These are phyloP conservation scores for Triplophysa tibetana DNA, from an alignment of 2,113 vertebrate genomes.

Conservation along the genomic window DNA sequence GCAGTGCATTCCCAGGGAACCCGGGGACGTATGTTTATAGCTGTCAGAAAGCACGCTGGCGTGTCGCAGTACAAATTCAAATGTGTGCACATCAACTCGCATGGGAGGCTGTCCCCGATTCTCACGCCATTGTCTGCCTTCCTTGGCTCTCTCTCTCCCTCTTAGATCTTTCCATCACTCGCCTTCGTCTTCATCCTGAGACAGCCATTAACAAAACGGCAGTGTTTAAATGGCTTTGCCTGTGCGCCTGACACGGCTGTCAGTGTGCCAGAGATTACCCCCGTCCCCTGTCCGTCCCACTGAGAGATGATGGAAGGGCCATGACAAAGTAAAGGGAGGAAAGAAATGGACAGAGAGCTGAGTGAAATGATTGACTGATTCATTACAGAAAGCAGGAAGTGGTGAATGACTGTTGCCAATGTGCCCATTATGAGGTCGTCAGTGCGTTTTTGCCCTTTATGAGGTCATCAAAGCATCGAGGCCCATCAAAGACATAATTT, in stretches of 20 bases:
- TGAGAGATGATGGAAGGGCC: conserved; percentile 49
- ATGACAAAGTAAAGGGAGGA: conserved; percentile 52
- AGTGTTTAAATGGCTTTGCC: conserved; percentile 67
- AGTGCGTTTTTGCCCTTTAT: conserved; percentile 9
- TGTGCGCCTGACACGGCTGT: conserved; percentile 62
- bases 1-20: not conserved
- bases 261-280: conserved; percentile 60
- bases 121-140: conserved; percentile 3
- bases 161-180: conserved; percentile 29
- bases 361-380: conserved; percentile 51
- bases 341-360: conserved; percentile 18
- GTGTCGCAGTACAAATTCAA: conserved; percentile 6
- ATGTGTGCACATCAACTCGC: conserved; percentile 19
- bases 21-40: not conserved
- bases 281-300: conserved; percentile 44
- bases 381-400: conserved; percentile 57
- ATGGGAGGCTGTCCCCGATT: not conserved
- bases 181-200: conserved; percentile 53
- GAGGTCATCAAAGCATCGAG: conserved; percentile 1
- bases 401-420: conserved; percentile 32
- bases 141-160: not conserved
- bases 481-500: not conserved
- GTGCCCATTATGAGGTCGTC: conserved; percentile 42
- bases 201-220: conserved; percentile 64
- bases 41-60: not conserved